These are phyloP conservation scores for Cybosia mesomella DNA, from an alignment of 2,888 invertebrate species.

Conservation along the genomic window DNA sequence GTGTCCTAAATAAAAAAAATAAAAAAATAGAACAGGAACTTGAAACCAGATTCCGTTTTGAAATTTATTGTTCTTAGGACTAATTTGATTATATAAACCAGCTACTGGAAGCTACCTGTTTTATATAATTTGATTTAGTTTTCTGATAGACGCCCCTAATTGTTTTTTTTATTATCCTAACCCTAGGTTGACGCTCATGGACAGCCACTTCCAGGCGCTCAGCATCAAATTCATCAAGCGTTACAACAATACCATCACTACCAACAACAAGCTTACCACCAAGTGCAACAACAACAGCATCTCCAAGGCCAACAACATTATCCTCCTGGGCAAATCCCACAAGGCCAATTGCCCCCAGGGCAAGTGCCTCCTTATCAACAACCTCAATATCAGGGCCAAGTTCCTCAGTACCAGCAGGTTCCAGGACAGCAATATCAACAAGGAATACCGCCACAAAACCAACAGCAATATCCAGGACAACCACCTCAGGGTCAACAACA, in stretches of 20 bases:
- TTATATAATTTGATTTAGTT: neutral
- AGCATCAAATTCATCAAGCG: slow-evolving; percentile 77
- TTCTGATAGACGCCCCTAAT: neutral
- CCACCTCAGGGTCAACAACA: slow-evolving; percentile 37
- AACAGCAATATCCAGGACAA: slow-evolving; percentile 43
- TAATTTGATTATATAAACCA: too few species aligned
- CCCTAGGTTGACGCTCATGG: slow-evolving; percentile 77
- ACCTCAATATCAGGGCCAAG: slow-evolving; percentile 50
- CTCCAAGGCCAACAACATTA: slow-evolving; percentile 49
- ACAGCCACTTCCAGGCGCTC: slow-evolving; percentile 74
- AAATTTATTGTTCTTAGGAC: too few species aligned
- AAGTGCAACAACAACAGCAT: slow-evolving; percentile 48
- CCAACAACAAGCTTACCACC: slow-evolving; percentile 60
- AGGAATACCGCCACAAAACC: slow-evolving; percentile 13
- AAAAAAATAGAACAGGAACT: too few species aligned
- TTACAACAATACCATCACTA: slow-evolving; percentile 66
- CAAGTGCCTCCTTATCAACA: slow-evolving; percentile 59
- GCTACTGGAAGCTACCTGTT: too few species aligned
- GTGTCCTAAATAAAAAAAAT: too few species aligned
- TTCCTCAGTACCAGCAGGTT: slow-evolving; percentile 39
- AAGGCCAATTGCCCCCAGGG: slow-evolving; percentile 54
- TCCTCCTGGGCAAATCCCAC: slow-evolving; percentile 51
- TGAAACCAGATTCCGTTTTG: too few species aligned
- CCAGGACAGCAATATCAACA: slow-evolving; percentile 45
- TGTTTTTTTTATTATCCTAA: slow-evolving; percentile 11